Base-by-base conservation (phyloP, 1,140 invertebrate species). In the Scylla paramamosain region DNA sequence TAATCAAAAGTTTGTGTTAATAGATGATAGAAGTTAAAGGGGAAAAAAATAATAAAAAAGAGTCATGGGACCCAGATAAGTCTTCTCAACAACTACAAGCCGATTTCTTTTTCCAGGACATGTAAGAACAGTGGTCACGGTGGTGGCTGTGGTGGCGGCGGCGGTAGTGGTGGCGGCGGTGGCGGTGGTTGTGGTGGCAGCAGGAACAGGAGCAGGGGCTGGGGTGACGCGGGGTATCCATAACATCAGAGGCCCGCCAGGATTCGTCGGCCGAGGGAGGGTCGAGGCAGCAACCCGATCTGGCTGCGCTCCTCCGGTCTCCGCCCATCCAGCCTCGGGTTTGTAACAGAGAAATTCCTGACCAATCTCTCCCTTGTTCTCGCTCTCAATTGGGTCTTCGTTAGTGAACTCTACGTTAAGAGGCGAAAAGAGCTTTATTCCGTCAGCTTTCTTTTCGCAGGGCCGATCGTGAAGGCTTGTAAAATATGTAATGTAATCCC, bases 401-500 rank as follows among this genome's bases (percentile, higher is more conserved):
- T 89, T n/a, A n/a, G 16, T 48, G 87, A 48, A 32, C 87, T 32
- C 10, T 89, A 28, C 14, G 31, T 20, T 31, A 20, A 32, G 25
- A n/a, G 31, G 39, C 39, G 32, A 6, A 28, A 89, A 89, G 39
- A n/a, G 14, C 45, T 32, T 8, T 89, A 25, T 12, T 89, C 46
- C 39, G 39, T 48, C 87, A 20, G 39, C 6, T 48, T 28, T 31
- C 20, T 20, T n/a, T 77, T 8, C 67, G 6, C 67, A n/a, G 67
- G 16, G 31, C 6, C 87, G 48, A 67, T 67, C 48, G 90, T 14
- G 46, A 45, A 28, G 48, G 20, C 90, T 77, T 77, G 48, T 59
- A 91, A 91, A 59, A 91, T 91, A 59, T 91, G 90, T 91, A 77
- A 91, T 67, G 48, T 59, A 91, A 77, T 91, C 90, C 90, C 12